Evolutionary conservation across 2,888 invertebrate genomes (phyloP).

Genomic region (Caenorhabditis becei): DNA sequence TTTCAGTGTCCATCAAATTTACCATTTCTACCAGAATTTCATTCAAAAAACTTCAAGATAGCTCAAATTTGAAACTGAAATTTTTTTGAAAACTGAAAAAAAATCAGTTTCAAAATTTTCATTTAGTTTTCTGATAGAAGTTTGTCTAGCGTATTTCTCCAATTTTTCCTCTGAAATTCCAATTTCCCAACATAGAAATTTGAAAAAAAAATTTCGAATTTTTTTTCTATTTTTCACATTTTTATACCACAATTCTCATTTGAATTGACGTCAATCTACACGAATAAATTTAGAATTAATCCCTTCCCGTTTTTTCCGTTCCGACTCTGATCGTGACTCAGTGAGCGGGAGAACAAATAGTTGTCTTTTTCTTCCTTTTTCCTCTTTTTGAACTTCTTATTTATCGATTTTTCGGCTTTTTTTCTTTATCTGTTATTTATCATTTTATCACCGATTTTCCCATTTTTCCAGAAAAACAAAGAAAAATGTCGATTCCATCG

Average conservation of each 20-base stretch:
- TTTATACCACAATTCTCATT: too few species aligned
- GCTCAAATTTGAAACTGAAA: too few species aligned
- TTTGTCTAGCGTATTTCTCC: too few species aligned
- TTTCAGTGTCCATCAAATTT: too few species aligned
- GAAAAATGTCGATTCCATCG: conserved; percentile 49
- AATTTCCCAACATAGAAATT: too few species aligned
- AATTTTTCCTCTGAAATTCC: too few species aligned
- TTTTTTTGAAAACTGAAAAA: too few species aligned
- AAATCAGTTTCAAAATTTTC: too few species aligned
- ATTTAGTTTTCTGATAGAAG: too few species aligned
- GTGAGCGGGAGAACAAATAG: conserved; percentile 29
- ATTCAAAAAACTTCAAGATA: too few species aligned
- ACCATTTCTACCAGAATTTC: too few species aligned
- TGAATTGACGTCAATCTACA: conserved; percentile 48
- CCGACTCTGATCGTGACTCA: neutral
- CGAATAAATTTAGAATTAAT: neutral
- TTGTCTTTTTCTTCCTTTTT: neutral
- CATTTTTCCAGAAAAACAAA: neutral
- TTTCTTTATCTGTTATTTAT: conserved; percentile 3
- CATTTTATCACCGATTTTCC: neutral
- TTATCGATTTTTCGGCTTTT: neutral
- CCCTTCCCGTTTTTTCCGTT: neutral
- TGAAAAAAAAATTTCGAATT: neutral
- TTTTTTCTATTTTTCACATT: neutral
- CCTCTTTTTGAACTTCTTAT: too few species aligned